Evolutionary conservation across 23 tunicate species (phyloP).

Genomic region (Styela clava): DNA sequence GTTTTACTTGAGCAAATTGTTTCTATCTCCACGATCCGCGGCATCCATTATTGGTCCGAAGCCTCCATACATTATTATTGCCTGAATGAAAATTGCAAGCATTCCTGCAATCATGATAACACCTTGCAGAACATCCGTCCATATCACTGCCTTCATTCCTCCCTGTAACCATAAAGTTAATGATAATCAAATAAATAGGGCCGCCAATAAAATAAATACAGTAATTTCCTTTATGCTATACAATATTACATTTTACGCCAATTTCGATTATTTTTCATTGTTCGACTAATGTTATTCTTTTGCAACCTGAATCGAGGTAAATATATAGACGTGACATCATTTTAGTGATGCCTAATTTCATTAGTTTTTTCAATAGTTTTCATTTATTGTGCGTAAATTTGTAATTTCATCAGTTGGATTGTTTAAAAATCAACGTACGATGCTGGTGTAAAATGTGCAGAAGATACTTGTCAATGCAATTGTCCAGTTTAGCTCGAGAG

Average conservation of each 20-base stretch:
- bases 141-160: slow-evolving; percentile 52
- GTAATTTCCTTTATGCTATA: no score
- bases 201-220: no score
- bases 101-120: slow-evolving; percentile 31
- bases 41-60: slow-evolving; percentile 4
- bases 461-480: slow-evolving; percentile 53
- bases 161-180: slow-evolving; percentile 30
- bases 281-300: no score
- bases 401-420: no score
- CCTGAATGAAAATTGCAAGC: slow-evolving; percentile 18
- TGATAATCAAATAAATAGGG: no score
- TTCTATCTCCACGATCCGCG: slow-evolving; percentile 24
- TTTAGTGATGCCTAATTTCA: no score
- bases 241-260: no score
- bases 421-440: slow-evolving; percentile 20
- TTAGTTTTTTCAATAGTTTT: no score
- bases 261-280: no score
- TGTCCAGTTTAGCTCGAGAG: slow-evolving; percentile 35
- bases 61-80: slow-evolving; percentile 16
- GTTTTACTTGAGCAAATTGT: slow-evolving; percentile 32
- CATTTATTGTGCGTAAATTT: no score
- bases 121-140: slow-evolving; percentile 47
- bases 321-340: no score
- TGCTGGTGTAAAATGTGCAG: slow-evolving; percentile 57
- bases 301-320: no score